Evolutionary conservation across 2,113 vertebrate species (phyloP).

Genomic region (Mesocricetus auratus): DNA sequence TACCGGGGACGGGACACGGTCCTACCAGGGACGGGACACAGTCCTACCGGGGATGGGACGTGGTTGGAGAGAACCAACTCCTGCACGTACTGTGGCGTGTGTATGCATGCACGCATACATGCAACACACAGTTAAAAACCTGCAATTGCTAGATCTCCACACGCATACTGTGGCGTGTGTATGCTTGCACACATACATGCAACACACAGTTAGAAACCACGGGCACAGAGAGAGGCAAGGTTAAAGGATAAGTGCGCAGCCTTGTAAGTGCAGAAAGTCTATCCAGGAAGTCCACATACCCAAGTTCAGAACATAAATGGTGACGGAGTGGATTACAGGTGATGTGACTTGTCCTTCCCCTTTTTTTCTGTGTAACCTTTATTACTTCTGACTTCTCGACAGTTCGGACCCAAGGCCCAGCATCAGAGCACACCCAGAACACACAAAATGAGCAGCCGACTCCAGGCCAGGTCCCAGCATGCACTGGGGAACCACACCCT

Average conservation of each 20-base stretch:
- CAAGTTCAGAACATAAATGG: not conserved
- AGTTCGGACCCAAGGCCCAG: slow-evolving; percentile 32
- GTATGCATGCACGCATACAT: not conserved
- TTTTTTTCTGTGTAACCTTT: slow-evolving; percentile 44
- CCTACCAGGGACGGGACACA: too few relatives aligned
- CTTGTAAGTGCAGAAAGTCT: slow-evolving; percentile 19
- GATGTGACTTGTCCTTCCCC: not conserved
- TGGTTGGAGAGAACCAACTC: not conserved
- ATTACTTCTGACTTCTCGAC: slow-evolving; percentile 2
- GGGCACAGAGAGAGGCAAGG: not conserved
- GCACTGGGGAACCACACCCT: not conserved
- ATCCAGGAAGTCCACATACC: not conserved
- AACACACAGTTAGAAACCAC: not conserved
- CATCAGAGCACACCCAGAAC: not conserved
- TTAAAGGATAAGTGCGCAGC: not conserved
- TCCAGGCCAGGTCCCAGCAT: not conserved
- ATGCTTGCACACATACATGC: not conserved
- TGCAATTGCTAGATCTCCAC: not conserved
- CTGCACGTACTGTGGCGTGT: not conserved
- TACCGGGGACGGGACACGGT: not conserved
- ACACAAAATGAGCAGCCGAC: not conserved
- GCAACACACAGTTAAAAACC: not conserved
- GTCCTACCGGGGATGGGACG: too few relatives aligned
- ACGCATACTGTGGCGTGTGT: not conserved
- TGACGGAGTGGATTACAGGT: not conserved